Evolutionary conservation across 2,113 vertebrate genomes (phyloP).

Genomic region (Ictalurus furcatus): DNA sequence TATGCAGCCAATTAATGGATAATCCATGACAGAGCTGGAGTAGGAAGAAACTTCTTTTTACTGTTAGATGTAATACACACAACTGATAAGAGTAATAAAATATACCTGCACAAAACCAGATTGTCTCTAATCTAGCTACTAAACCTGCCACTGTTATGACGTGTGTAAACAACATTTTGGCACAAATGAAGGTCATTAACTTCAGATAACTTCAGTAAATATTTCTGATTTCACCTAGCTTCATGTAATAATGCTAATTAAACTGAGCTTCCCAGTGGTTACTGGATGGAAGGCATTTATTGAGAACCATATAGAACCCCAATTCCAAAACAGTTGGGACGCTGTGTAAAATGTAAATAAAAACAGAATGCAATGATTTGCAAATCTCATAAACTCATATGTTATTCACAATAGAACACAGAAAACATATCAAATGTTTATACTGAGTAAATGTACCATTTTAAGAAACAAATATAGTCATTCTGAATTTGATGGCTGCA

Average conservation of each 20-base stretch:
- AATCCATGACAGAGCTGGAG: background rate
- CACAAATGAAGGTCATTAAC: background rate
- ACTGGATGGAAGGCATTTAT: background rate
- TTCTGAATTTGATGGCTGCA: too few species aligned
- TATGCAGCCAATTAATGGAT: background rate
- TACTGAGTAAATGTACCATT: too few species aligned
- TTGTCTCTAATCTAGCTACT: background rate
- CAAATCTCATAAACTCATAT: too few species aligned
- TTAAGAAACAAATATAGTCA: too few species aligned
- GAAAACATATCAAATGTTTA: too few species aligned
- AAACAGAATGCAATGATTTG: too few species aligned
- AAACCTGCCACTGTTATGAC: too few species aligned
- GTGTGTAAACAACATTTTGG: background rate
- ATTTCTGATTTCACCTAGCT: background rate
- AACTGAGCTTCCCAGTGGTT: background rate
- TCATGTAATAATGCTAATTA: background rate
- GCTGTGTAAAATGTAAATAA: too few species aligned
- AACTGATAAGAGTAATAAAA: background rate
- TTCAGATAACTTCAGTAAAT: background rate
- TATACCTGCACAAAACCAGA: too few species aligned
- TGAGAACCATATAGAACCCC: background rate
- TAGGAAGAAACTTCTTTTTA: background rate
- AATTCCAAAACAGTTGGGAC: too few species aligned
- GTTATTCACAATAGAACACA: too few species aligned
- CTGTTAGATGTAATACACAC: background rate